phyloP scores from a whole-genome alignment of 2,797 vertebrate species.

The Eidolon dupreanum region DNA sequence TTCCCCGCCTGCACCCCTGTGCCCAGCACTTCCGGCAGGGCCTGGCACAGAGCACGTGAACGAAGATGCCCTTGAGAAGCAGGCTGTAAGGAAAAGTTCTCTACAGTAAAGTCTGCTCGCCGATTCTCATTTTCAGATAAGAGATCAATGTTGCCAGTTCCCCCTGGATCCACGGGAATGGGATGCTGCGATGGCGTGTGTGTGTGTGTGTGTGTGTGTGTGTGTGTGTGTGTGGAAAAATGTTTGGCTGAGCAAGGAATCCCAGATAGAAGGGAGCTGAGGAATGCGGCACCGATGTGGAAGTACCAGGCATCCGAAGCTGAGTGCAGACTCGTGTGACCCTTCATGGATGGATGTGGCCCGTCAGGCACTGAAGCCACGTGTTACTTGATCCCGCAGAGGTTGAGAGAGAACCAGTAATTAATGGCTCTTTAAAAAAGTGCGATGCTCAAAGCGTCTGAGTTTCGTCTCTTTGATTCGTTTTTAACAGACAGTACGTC shows the following conservation, averaged over 20 bases:
- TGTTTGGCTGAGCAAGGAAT: not conserved
- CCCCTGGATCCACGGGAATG: fast-evolving
- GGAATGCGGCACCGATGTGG: fast-evolving
- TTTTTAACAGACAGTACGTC: not conserved
- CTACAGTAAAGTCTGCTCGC: not conserved
- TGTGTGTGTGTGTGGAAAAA: not conserved
- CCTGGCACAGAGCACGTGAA: fast-evolving
- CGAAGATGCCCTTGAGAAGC: fast-evolving
- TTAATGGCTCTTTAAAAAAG: not conserved
- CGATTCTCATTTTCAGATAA: not conserved
- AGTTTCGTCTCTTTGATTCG: not conserved
- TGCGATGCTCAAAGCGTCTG: not conserved
- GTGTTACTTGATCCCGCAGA: not conserved
- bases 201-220: too few relatives aligned
- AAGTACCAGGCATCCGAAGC: fast-evolving
- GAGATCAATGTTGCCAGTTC: not conserved
- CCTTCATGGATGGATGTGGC: fast-evolving
- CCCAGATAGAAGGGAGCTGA: not conserved
- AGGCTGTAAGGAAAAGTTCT: not conserved
- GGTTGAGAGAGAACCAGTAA: not conserved
- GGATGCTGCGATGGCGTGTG: not conserved
- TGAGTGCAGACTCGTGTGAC: fast-evolving
- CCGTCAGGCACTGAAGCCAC: not conserved
- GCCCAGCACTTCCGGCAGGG: fast-evolving
- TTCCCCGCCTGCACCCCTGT: fast-evolving